Evolutionary conservation across 2,888 invertebrate species (phyloP).

Genomic region (Aleiodes alternator): DNA sequence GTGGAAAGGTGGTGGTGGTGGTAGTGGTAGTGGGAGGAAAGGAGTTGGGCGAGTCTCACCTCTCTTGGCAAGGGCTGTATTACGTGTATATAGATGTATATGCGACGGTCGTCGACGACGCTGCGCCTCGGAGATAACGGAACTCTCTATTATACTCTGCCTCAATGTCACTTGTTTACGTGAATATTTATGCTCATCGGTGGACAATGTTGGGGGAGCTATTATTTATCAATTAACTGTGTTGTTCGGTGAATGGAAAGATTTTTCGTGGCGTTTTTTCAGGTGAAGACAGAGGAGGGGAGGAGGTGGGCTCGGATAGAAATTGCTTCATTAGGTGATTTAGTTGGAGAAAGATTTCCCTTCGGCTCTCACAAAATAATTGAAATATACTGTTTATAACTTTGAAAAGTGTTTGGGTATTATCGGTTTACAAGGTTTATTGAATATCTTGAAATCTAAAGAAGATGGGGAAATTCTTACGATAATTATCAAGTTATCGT

Average conservation of each 20-base stretch:
- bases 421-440: too few relatives aligned
- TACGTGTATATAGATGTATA: conserved; percentile 37
- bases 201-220: conserved; percentile 2
- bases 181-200: conserved; percentile 21
- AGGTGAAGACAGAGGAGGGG: background rate
- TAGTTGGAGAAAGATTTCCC: too few relatives aligned
- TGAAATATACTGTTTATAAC: too few relatives aligned
- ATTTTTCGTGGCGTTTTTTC: too few relatives aligned
- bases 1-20: conserved; percentile 21
- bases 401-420: too few relatives aligned
- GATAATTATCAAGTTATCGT: too few relatives aligned
- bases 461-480: too few relatives aligned
- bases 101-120: conserved; percentile 60
- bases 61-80: conserved; percentile 41
- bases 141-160: conserved; percentile 43
- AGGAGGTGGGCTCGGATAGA: conserved; percentile 1
- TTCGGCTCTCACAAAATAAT: too few relatives aligned
- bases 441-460: too few relatives aligned
- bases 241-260: too few relatives aligned
- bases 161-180: conserved; percentile 26
- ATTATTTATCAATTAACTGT: conserved; percentile 27
- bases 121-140: conserved; percentile 74
- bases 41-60: conserved; percentile 45
- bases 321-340: conserved; percentile 20
- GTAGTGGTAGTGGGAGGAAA: conserved; percentile 34